These are phyloP conservation scores for Limnothrissa miodon DNA, from an alignment of 2,113 vertebrate species.

Conservation along the genomic window DNA sequence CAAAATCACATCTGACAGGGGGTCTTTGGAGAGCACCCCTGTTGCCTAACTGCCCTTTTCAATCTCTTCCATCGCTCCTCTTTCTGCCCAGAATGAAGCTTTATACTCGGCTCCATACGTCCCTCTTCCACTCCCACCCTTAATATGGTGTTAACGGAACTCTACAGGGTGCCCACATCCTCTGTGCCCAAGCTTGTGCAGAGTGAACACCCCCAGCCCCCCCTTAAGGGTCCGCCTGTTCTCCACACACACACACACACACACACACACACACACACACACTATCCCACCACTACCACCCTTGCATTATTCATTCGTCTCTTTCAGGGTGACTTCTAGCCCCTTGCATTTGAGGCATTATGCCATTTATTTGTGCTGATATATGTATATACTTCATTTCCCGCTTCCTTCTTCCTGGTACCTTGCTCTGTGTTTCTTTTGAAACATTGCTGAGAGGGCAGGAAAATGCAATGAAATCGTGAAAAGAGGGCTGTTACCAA, in stretches of 20 bases:
- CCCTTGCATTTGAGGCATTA: conserved; percentile 11
- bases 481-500: neutral
- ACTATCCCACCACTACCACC: neutral
- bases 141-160: neutral
- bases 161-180: neutral
- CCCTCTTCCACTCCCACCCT: neutral
- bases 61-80: neutral
- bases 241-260: neutral
- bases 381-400: neutral
- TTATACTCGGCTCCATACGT: neutral
- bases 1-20: conserved; percentile 10
- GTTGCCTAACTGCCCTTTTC: conserved; percentile 14
- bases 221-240: too few species aligned
- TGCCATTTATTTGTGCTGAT: conserved; percentile 12
- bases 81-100: neutral
- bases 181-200: neutral
- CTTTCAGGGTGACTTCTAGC: conserved; percentile 11
- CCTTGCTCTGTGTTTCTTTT: neutral
- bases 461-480: neutral
- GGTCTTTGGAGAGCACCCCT: neutral
- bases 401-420: neutral
- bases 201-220: neutral
- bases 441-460: conserved; percentile 1
- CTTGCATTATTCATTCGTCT: conserved; percentile 6
- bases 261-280: neutral